Evolutionary conservation across 1,140 invertebrate species (phyloP), one percentile per base, ranked within the genome.

Genomic region (Trichoplusia ni): DNA sequence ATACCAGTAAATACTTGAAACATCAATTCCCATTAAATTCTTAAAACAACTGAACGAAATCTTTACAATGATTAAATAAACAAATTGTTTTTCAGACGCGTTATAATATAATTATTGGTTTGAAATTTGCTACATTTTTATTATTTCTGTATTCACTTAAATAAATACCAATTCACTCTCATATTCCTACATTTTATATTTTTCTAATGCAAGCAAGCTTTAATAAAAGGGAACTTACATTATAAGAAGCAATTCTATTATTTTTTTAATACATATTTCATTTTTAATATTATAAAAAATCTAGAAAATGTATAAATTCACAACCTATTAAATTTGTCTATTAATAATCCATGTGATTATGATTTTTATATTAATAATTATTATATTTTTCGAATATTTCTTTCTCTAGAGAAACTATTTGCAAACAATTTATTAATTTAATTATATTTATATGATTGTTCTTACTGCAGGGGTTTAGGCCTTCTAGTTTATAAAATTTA

Each of bases 221-320:
- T 47, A 47, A 69, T 47, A 35, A 9, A 47, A 21, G 59, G 38
- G 37, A 74, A 67, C 42, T 71, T 71, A 73, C 25, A 33, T 59
- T 27, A 61, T 19, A 67, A 54, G 31, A 77, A 71, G 71, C 70
- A 18, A 56, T 49, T 21, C 47, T 71, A 66, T 72, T 67, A 64
- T 63, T 69, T 71, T 65, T 72, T 74, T 68, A 66, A 64, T 71
- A 77, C 65, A 76, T 62, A 73, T 64, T 71, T 77, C 63, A 65
- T 56, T 79, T 69, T 77, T 79, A 79, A 35, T 63, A 53, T 59
- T 86, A 84, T 67, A 67, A 67, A 87, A 86, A 89, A 89, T 84
- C 84, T 89, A 87, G 73, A 89, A 89, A 89, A 87, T 89, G 82
- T 89, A 84, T 85, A 89, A 86, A 88, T 86, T 90, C 86, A 90